Evolutionary conservation across 2,888 invertebrate genomes (phyloP).

Genomic region (Dryomyza anilis): DNA sequence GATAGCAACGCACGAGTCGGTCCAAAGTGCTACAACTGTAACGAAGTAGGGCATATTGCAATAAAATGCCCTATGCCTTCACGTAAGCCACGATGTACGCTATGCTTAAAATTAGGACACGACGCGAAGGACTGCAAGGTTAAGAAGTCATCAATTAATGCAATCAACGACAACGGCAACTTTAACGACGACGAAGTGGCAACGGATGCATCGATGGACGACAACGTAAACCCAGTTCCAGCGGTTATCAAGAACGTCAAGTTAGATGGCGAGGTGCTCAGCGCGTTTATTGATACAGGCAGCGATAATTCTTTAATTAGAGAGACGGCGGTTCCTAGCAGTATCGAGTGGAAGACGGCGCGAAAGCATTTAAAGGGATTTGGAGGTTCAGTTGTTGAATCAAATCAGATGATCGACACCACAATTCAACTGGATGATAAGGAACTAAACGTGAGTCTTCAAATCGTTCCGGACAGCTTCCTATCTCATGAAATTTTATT

Average conservation of each 20-base stretch:
- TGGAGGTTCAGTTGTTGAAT: slow-evolving; percentile 1
- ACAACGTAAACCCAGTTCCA: background rate
- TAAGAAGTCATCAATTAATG: background rate
- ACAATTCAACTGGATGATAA: background rate
- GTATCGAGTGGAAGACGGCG: background rate
- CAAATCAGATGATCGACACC: background rate
- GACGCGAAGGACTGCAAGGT: background rate
- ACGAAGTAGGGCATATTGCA: slow-evolving; percentile 12
- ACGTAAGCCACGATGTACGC: background rate
- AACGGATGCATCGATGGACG: too few relatives aligned
- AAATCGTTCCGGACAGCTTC: background rate
- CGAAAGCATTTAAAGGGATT: background rate
- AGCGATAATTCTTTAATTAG: slow-evolving; percentile 13
- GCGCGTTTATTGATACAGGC: slow-evolving; percentile 15
- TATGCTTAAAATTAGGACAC: background rate
- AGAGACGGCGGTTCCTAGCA: background rate
- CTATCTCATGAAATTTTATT: background rate
- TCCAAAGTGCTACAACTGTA: slow-evolving; percentile 14
- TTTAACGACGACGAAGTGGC: too few relatives aligned
- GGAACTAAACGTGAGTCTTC: background rate
- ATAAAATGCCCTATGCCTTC: slow-evolving; percentile 12
- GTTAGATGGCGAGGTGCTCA: background rate
- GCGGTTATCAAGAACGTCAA: slow-evolving; percentile 4
- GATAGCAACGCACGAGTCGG: too few relatives aligned
- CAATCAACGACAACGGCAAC: too few relatives aligned